These are phyloP conservation scores for Bucco capensis DNA, from an alignment of 2,113 vertebrate species.

Conservation along the genomic window DNA sequence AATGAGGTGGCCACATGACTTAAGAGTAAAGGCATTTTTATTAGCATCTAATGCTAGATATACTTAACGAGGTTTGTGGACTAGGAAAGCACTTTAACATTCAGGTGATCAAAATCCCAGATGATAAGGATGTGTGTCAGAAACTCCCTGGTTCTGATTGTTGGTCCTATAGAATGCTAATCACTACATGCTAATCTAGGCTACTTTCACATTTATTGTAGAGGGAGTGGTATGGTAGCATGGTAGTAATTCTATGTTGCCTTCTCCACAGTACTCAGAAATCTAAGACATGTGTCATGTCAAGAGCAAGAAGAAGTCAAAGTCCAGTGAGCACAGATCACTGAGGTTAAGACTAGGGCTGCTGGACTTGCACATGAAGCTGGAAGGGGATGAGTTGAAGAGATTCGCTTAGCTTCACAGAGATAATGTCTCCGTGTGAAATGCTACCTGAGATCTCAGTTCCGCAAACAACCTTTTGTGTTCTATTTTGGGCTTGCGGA, in stretches of 20 bases:
- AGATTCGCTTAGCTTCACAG: background rate
- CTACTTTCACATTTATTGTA: background rate
- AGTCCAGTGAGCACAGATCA: background rate
- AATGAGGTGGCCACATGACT: background rate
- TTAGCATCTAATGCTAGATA: background rate
- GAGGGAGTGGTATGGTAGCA: background rate
- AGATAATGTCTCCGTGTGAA: background rate
- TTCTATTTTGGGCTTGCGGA: background rate
- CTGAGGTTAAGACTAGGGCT: background rate
- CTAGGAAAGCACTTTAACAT: background rate
- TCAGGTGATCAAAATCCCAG: background rate
- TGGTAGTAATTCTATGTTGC: background rate
- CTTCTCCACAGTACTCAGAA: background rate
- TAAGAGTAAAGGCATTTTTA: background rate
- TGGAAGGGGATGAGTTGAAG: background rate
- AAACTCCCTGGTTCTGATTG: background rate
- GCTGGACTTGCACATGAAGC: background rate
- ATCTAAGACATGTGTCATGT: rapidly evolving
- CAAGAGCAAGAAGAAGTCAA: background rate
- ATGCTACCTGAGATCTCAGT: background rate
- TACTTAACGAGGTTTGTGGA: background rate
- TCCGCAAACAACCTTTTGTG: background rate
- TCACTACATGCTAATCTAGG: background rate
- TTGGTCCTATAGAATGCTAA: background rate
- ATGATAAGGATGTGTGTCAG: background rate